phyloP scores from a whole-genome alignment of 2,797 vertebrate genomes.

The Anisognathus igniventris region DNA sequence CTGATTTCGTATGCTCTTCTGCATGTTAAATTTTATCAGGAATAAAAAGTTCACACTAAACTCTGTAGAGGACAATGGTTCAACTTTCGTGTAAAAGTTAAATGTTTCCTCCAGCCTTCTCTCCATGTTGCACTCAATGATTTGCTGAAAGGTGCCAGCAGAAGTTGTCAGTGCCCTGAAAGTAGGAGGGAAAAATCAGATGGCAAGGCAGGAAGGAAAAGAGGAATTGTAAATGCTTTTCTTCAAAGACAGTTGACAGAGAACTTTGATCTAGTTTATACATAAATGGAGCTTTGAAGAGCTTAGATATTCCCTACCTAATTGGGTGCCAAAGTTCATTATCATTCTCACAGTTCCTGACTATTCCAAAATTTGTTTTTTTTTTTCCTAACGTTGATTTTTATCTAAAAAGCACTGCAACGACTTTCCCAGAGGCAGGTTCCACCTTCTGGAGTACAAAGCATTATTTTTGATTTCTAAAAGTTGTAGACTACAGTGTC shows the following conservation, averaged over 20 bases:
- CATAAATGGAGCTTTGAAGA: constrained; percentile 53
- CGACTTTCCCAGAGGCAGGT: constrained; percentile 67
- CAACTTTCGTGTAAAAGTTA: neutral
- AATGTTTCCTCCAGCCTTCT: constrained; percentile 11
- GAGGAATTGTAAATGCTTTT: neutral
- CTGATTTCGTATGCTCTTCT: neutral
- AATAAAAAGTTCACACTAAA: neutral
- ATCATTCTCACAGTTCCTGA: neutral
- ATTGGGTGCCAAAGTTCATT: constrained; percentile 50
- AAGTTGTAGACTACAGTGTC: constrained; percentile 9
- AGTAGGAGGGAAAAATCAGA: neutral
- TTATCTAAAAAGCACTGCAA: constrained; percentile 37
- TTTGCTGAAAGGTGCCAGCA: neutral
- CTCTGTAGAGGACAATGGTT: neutral
- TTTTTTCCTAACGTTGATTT: constrained; percentile 1
- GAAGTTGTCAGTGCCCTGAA: constrained; percentile 30
- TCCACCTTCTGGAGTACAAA: constrained; percentile 53
- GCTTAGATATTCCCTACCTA: constrained; percentile 21
- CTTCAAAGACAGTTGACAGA: constrained; percentile 48
- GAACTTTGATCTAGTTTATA: constrained; percentile 49
- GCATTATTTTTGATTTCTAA: constrained; percentile 45
- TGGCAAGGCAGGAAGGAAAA: neutral
- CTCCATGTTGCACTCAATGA: neutral
- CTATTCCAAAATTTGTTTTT: neutral
- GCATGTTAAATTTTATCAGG: neutral